Conservation (phyloP, 2,797 vertebrate genomes). For the Bothrops alternatus region DNA sequence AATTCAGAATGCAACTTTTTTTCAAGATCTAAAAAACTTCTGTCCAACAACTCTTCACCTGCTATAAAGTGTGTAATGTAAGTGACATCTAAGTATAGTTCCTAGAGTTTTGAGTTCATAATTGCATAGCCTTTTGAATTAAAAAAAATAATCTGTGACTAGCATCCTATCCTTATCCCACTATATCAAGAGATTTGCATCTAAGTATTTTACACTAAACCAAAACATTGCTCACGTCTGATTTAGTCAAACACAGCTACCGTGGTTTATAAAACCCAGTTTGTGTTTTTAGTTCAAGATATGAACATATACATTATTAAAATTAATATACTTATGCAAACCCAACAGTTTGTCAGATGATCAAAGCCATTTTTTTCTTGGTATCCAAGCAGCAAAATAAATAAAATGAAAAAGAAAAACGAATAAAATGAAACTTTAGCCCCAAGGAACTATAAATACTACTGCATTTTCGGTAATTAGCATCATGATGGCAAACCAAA, state of each 20-base stretch:
- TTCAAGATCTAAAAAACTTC: background rate
- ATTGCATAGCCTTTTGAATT: background rate
- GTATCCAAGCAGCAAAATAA: background rate
- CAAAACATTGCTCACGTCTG: background rate
- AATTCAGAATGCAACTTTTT: background rate
- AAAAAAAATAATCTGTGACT: background rate
- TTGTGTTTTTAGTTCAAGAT: background rate
- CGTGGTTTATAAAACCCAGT: background rate
- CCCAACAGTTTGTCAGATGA: background rate
- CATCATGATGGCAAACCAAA: background rate
- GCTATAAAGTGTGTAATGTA: background rate
- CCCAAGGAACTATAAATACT: background rate
- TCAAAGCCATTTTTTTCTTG: background rate
- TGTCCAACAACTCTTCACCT: background rate
- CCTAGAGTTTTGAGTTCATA: background rate
- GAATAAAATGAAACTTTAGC: background rate
- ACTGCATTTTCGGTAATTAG: background rate
- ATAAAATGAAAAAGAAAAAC: background rate
- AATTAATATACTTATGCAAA: background rate
- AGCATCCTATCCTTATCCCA: background rate
- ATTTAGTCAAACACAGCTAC: background rate
- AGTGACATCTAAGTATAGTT: background rate
- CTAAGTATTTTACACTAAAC: background rate
- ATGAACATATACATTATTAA: background rate
- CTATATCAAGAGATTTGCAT: background rate